phyloP scores from a whole-genome alignment of 2,113 vertebrate genomes.

The Erythrocercus mccallii region DNA sequence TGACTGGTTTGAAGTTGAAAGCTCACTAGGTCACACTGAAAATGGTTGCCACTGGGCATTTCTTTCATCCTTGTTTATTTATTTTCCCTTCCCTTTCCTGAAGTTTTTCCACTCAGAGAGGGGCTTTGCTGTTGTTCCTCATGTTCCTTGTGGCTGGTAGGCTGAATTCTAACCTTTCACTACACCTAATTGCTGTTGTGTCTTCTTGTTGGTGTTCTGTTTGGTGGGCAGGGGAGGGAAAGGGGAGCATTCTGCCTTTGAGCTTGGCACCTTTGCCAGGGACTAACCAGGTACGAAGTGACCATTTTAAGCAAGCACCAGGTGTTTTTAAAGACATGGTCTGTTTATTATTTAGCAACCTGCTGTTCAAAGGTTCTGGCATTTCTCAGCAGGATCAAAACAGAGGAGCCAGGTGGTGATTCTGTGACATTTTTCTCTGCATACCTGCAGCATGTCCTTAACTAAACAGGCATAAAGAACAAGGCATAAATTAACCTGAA shows the following conservation, averaged over 20 bases:
- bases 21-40: constrained; percentile 69
- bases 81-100: neutral
- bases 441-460: constrained; percentile 13
- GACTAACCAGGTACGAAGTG: neutral
- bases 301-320: neutral
- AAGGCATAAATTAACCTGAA: constrained; percentile 33
- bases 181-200: neutral
- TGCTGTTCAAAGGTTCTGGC: constrained; percentile 37
- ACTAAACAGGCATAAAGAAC: constrained; percentile 37
- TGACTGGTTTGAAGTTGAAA: constrained; percentile 77
- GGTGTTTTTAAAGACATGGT: constrained; percentile 10
- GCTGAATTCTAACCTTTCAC: neutral
- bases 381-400: neutral
- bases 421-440: neutral
- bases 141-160: neutral
- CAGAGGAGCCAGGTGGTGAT: neutral
- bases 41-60: constrained; percentile 75
- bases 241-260: neutral
- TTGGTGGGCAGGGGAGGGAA: neutral
- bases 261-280: neutral
- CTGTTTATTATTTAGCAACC: constrained; percentile 42
- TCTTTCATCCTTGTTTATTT: constrained; percentile 79
- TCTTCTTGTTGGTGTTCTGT: neutral
- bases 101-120: neutral
- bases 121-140: neutral